Conservation (phyloP, 92 coral and sea anemone genomes). For the Paragorgia papillata region DNA sequence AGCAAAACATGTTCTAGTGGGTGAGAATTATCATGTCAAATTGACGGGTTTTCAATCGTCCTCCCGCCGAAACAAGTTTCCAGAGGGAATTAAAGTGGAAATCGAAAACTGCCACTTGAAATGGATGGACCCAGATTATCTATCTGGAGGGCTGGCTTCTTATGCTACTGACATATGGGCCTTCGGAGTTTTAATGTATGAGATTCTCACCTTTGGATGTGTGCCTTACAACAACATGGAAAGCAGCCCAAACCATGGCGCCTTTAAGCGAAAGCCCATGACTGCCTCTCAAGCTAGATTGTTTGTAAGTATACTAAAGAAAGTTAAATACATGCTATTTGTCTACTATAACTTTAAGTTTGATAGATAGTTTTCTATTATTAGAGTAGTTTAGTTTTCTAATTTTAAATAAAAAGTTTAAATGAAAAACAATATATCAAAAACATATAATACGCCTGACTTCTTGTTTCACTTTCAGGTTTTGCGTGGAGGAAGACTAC, state of each 20-base stretch:
- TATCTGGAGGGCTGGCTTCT: background rate
- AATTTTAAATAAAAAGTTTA: too few species aligned
- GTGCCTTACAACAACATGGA: constrained; percentile 30
- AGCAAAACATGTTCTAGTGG: constrained; percentile 12
- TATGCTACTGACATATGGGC: constrained; percentile 22
- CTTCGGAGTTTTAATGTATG: constrained; percentile 24
- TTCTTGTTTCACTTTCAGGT: too few species aligned
- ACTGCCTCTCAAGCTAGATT: constrained; percentile 23
- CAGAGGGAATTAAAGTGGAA: background rate
- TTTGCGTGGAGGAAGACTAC: constrained; percentile 31
- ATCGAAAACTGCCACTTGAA: constrained; percentile 17
- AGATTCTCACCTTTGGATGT: constrained; percentile 28
- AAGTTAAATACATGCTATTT: too few species aligned
- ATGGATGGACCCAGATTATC: constrained; percentile 38
- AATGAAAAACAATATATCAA: too few species aligned
- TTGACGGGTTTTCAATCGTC: constrained; percentile 25
- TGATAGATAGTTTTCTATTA: background rate
- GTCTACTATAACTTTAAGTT: background rate
- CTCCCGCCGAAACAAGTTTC: background rate
- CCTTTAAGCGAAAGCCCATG: constrained; percentile 19
- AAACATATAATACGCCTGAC: too few species aligned
- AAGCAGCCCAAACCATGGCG: background rate
- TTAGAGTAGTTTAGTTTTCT: background rate
- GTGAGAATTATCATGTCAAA: background rate
- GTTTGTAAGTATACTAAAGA: background rate